These are phyloP conservation scores for Eilema caniola DNA, from an alignment of 2,888 invertebrate genomes.

Conservation along the genomic window DNA sequence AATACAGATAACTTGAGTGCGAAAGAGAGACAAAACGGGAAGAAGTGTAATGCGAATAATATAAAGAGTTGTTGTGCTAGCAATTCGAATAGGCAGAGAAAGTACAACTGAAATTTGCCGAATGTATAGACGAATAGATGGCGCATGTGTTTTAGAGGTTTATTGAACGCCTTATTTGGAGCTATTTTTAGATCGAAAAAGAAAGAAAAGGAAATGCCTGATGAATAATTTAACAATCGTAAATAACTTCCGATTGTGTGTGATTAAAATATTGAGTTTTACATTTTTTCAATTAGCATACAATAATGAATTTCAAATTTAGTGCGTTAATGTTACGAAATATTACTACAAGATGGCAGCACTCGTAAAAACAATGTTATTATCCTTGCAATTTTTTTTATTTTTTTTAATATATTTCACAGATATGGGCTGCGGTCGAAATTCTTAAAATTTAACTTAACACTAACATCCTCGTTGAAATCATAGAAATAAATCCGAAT, in stretches of 20 bases:
- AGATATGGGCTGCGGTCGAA: too few species aligned
- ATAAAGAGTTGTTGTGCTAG: slow-evolving; percentile 41
- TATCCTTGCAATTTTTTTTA: too few species aligned
- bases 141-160: slow-evolving; percentile 80
- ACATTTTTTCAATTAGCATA: neutral
- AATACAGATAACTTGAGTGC: slow-evolving; percentile 19
- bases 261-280: neutral
- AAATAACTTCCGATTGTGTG: slow-evolving; percentile 7
- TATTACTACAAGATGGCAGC: slow-evolving; percentile 7
- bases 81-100: slow-evolving; percentile 27
- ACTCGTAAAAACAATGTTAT: neutral
- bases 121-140: slow-evolving; percentile 59
- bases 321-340: neutral
- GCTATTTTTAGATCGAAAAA: slow-evolving; percentile 73
- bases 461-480: too few species aligned
- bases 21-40: slow-evolving; percentile 57
- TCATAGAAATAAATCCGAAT: too few species aligned
- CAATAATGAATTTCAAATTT: neutral
- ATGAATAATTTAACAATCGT: slow-evolving; percentile 18
- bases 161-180: slow-evolving; percentile 78
- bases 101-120: slow-evolving; percentile 51
- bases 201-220: slow-evolving; percentile 24
- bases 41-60: slow-evolving; percentile 57
- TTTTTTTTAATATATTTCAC: too few species aligned
- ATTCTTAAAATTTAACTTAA: too few species aligned